phyloP scores from a whole-genome alignment of 2,113 vertebrate species.

The Orycteropus afer region DNA sequence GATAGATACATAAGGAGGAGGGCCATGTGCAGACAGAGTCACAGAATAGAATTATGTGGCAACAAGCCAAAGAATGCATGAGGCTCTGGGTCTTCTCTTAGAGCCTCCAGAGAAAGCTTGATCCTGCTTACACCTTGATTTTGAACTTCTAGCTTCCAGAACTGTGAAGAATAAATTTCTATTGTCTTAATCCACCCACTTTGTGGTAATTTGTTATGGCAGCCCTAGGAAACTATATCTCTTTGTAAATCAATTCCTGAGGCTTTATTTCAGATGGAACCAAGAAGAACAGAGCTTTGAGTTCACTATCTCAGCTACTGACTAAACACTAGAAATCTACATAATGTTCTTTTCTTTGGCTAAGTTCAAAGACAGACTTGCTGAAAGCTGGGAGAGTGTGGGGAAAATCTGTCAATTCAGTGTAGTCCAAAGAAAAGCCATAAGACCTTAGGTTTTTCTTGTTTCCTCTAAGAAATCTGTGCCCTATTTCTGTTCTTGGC shows the following conservation, averaged over 20 bases:
- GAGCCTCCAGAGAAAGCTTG: too few relatives aligned
- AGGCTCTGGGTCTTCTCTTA: too few relatives aligned
- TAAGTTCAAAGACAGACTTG: background rate
- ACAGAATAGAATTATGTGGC: too few relatives aligned
- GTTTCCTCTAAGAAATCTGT: conserved; percentile 25
- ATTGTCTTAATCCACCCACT: too few relatives aligned
- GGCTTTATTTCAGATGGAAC: background rate
- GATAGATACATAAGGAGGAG: too few relatives aligned
- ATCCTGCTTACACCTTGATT: too few relatives aligned
- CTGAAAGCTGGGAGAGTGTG: background rate
- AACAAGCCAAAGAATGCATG: too few relatives aligned
- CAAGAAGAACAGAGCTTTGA: background rate
- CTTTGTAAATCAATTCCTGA: background rate
- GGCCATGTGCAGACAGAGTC: too few relatives aligned
- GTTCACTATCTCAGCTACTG: background rate
- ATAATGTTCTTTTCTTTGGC: background rate
- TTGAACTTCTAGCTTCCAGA: too few relatives aligned
- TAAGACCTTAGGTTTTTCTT: conserved; percentile 11
- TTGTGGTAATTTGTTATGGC: too few relatives aligned
- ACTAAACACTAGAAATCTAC: background rate
- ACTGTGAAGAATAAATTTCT: too few relatives aligned
- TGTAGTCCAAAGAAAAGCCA: background rate
- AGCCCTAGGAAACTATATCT: background rate
- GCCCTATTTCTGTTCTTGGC: background rate
- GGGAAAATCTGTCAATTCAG: background rate